Evolutionary conservation across 2,888 invertebrate genomes (phyloP), one percentile per base, ranked within the genome.

Genomic region (Cantharis flavilabris): DNA sequence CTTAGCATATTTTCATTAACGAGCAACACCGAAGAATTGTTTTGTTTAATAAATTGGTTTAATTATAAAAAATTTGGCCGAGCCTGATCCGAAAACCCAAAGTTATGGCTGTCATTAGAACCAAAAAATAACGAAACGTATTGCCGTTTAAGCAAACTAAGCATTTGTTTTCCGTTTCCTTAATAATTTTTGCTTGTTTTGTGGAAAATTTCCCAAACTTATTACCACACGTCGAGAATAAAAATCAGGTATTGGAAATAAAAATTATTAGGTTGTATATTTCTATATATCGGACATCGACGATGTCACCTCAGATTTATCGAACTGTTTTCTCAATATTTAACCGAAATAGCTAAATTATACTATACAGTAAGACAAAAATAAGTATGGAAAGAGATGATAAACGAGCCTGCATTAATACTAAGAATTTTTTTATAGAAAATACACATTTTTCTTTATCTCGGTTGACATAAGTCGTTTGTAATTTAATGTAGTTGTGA

Each of bases 281-380:
- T 76, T 69, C 70, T 67, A 62, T 73, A 77, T 77, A 74, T 73
- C 74, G 77, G 74, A 74, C 77, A 74, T 74, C 77, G 71, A 63
- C 65, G 74, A 74, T 77, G 71, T 71, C 77, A 20, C 49, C 70
- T 71, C 63, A 77, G 77, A 77, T 74, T 77, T 77, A 77, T 77
- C 20, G 77, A 69, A 74, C 72, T 77, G 77, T 77, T 77, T 76
- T 73, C 71, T 64, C 73, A 70, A 76, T 76, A 71, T 62, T 67
- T 73, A 76, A 73, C 73, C 70, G 69, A 74, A 77, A 77, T 77
- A 69, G 71, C 77, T 75, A 77, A 77, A 77, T 77, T 77, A 77
- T 77, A 71, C 74, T 73, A 71, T 77, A 70, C 71, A 30, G 30
- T 69, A 69, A 77, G 69, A 77, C 70, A 77, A 74, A 71, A 74